Conservation (phyloP, 2,113 vertebrate genomes). For the Cromileptes altivelis region DNA sequence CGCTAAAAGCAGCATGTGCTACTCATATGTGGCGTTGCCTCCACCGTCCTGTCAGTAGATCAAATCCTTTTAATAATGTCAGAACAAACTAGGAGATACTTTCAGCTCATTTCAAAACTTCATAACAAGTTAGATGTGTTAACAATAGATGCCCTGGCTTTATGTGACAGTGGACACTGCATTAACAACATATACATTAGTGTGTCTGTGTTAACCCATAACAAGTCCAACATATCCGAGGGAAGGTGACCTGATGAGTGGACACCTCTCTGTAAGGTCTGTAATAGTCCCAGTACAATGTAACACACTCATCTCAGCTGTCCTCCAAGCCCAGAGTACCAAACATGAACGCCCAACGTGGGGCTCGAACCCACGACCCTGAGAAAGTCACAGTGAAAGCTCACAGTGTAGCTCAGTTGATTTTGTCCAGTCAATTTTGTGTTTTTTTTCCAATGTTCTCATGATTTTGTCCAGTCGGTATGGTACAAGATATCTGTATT, state of each 20-base stretch:
- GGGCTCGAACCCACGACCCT: background rate
- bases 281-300: background rate
- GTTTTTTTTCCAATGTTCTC: too few relatives aligned
- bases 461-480: too few relatives aligned
- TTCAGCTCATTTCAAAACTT: background rate
- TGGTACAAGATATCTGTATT: too few relatives aligned
- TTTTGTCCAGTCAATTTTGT: too few relatives aligned
- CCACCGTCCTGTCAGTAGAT: constrained; percentile 16
- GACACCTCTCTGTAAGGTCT: background rate
- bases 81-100: background rate
- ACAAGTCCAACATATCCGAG: background rate
- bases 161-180: background rate
- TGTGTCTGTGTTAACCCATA: background rate
- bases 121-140: background rate
- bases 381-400: background rate
- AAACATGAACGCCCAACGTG: background rate
- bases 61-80: constrained; percentile 21
- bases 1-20: constrained; percentile 64
- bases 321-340: background rate
- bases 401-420: too few relatives aligned
- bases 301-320: background rate
- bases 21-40: constrained; percentile 67
- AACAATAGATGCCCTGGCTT: background rate
- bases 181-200: background rate
- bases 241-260: background rate